Evolutionary conservation across 2,113 vertebrate genomes (phyloP), one percentile per base, ranked within the genome.

Genomic region (Apus apus): DNA sequence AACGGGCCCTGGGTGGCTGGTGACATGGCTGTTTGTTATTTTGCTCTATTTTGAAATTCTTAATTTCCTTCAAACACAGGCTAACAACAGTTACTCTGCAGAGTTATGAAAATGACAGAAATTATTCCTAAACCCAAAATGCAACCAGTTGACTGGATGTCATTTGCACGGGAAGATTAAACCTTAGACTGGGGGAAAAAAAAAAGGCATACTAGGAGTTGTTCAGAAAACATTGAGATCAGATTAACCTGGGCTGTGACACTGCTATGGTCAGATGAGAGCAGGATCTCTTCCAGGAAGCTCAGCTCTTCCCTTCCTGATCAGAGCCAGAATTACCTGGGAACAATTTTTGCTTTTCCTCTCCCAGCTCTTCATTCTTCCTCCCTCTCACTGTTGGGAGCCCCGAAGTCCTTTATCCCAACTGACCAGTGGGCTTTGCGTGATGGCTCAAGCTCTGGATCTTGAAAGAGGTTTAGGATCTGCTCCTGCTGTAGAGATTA

Each of bases 1-100:
- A 94, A 72, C 77, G 46, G 85, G 85, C 32, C 97, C 72, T 97
- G 95, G 56, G 80, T 87, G 93, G 96, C 97, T 96, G 81, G n/a
- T 91, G 97, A 82, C 94, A 74, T 84, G 90, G 60, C 95, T 74
- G 6, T 6, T 90, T 54, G 38, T 26, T 82, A 18, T 23, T 94
- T 78, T 30, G 6, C 45, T 75, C 68, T 65, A 12, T 50, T 54
- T 85, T 29, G 60, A 13, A 51, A 58, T 62, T 50, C 85, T 89
- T 16, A 1, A 13, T 61, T 82, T 61, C 48, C 67, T 81, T 82
- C 13, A 46, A 89, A 58, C 66, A 34, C 48, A 48, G 54, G 66
- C 45, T 60, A 40, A 71, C 46, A 91, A 20, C 45, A 2, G 12
- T 30, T 53, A 21, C 51, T 83, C 72, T 65, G 13, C 50, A 13